Evolutionary conservation across 1,140 invertebrate species (phyloP).

Genomic region (Bombus waltoni): DNA sequence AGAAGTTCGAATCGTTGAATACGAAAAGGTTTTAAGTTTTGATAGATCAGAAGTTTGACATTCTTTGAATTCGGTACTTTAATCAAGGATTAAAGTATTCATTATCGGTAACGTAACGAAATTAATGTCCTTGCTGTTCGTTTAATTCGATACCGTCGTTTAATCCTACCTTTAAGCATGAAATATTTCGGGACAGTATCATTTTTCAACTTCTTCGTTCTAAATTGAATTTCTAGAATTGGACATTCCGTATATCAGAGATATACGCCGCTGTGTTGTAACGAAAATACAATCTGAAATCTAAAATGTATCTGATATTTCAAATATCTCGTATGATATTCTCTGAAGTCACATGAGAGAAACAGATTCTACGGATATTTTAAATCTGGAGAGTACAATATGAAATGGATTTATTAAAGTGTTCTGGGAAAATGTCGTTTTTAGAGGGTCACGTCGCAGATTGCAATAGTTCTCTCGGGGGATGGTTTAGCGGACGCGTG

Average conservation of each 20-base stretch:
- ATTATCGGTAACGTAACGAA: too few relatives aligned
- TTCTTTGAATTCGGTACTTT: too few relatives aligned
- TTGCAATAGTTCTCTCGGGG: conserved; percentile 31
- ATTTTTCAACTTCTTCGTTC: neutral
- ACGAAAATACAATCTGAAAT: neutral
- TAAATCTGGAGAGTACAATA: conserved; percentile 32
- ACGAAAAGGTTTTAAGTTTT: too few relatives aligned
- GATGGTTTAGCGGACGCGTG: conserved; percentile 46
- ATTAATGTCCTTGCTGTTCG: neutral
- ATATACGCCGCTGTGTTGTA: neutral
- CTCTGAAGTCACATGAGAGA: neutral
- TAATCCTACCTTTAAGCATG: neutral
- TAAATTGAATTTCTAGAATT: neutral
- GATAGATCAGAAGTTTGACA: too few relatives aligned
- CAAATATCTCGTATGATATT: conserved; percentile 13
- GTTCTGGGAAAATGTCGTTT: conserved; percentile 13
- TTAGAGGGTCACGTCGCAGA: conserved; percentile 50
- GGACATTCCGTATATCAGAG: neutral
- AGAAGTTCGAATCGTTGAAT: too few relatives aligned
- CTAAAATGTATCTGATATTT: conserved; percentile 11
- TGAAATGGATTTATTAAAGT: conserved; percentile 42
- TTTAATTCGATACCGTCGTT: neutral
- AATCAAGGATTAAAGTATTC: too few relatives aligned
- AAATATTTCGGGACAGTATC: neutral
- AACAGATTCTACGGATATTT: conserved; percentile 36